Base-by-base conservation (phyloP, 2,888 invertebrate genomes). In the Mayetiola destructor region DNA sequence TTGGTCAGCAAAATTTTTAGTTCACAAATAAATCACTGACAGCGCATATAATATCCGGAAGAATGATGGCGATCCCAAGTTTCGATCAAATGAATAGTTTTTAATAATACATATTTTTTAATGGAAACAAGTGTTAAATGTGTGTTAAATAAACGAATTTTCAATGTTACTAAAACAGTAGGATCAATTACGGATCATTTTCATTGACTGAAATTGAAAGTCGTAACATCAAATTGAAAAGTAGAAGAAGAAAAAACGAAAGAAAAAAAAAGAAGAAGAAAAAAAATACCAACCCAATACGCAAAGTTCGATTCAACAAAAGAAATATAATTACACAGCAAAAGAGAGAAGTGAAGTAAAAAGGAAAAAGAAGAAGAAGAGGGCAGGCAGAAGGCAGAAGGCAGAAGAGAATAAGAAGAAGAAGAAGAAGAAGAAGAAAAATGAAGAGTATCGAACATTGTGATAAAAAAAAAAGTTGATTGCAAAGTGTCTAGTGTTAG, bases 371-470 rank as follows among this genome's bases (percentile, higher is more conserved):
- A 23, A 57, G 14, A 37, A 52, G 14, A 8, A 21, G 16, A 52
- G n/a, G 27, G 10, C 20, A 40, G 4, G 21, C 2, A 21, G 40
- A 21, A 21, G 10, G 37, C 21, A 56, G n/a, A 20, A 27, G 18
- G 16, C 16, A 23, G 30, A 35, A 40, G 29, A 18, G 53, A 39
- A n/a, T 48, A 23, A 27, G 14, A 48, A 48, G 23, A 48, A 48
- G 23, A 27, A 48, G 27, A 56, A 48, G 42, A 42, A 32, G 75
- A 80, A 79, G 80, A 81, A 80, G 79, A 81, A 86, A 85, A 81
- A 88, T 88, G 88, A 88, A 88, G 87, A 87, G 88, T 87, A 87
- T 85, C 79, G 82, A 82, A 81, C 84, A 84, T 80, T 80, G 84
- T 79, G 85, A 85, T 81, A 84, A 81, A 79, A 80, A 83, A n/a